Conservation (phyloP, 1,140 invertebrate species). For the Drosophila saltans region DNA sequence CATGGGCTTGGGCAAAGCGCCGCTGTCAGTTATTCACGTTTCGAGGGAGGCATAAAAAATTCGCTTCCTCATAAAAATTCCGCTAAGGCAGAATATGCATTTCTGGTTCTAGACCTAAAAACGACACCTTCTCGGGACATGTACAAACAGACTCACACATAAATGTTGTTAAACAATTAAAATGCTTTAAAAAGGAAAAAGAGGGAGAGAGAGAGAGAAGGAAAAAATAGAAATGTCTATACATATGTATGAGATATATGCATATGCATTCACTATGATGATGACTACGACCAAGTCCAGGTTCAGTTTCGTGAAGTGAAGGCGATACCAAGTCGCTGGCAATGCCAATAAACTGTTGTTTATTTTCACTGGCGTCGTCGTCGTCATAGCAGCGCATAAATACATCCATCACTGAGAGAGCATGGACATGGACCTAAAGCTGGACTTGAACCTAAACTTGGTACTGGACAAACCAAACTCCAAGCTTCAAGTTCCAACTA, state of each 20-base stretch:
- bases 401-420: constrained; percentile 12
- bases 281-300: constrained; percentile 32
- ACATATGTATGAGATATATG: constrained; percentile 22
- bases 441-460: constrained; percentile 27
- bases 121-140: constrained; percentile 52
- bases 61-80: constrained; percentile 68
- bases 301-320: constrained; percentile 6
- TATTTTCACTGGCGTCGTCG: constrained; percentile 63
- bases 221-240: constrained; percentile 5
- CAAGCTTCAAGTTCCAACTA: no score
- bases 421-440: constrained; percentile 27
- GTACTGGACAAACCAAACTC: neutral
- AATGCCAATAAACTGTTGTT: constrained; percentile 79
- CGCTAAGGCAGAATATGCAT: constrained; percentile 35
- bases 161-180: constrained; percentile 71
- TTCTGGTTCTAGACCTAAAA: constrained; percentile 48
- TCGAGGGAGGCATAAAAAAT: constrained; percentile 54
- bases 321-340: constrained; percentile 30
- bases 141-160: constrained; percentile 20
- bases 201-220: constrained; percentile 20
- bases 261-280: constrained; percentile 47
- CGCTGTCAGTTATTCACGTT: constrained; percentile 54
- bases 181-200: constrained; percentile 45
- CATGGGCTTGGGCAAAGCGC: constrained; percentile 39
- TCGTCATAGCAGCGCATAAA: constrained; percentile 68